These are phyloP conservation scores for Novumbra hubbsi DNA, from an alignment of 2,797 vertebrate species.

Conservation along the genomic window DNA sequence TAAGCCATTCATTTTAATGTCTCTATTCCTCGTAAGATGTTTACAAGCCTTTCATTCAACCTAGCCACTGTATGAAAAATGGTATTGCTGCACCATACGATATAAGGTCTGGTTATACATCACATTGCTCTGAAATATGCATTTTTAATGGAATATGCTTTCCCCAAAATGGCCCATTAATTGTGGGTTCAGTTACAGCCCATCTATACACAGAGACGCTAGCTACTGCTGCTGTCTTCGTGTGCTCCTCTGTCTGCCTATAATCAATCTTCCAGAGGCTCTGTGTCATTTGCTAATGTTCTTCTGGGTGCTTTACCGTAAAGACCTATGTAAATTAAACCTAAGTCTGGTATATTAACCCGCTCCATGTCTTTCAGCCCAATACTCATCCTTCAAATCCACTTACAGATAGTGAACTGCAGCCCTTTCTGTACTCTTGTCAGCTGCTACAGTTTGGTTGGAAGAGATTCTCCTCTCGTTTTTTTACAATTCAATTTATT, in stretches of 20 bases:
- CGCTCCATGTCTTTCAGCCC: not conserved
- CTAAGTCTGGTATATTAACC: conserved; percentile 5
- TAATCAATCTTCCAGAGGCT: conserved; percentile 9
- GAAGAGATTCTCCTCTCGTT: too few relatives aligned
- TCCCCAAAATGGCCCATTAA: conserved; percentile 44
- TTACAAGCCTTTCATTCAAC: not conserved
- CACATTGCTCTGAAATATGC: conserved; percentile 41
- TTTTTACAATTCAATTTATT: too few relatives aligned
- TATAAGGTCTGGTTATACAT: conserved; percentile 28
- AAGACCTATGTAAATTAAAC: conserved; percentile 12
- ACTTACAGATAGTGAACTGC: not conserved
- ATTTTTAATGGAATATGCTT: conserved; percentile 40
- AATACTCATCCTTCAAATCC: conserved; percentile 1
- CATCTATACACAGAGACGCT: conserved; percentile 19
- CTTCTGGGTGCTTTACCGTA: conserved; percentile 14
- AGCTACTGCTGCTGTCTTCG: not conserved
- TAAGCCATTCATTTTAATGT: not conserved
- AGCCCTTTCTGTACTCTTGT: not conserved
- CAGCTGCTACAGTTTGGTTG: not conserved
- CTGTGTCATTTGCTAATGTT: conserved; percentile 12
- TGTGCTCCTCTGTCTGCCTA: not conserved
- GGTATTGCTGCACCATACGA: not conserved
- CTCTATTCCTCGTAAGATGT: not conserved
- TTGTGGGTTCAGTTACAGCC: conserved; percentile 46
- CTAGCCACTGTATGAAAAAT: not conserved